Evolutionary conservation across 2,113 vertebrate species (phyloP).

Genomic region (Lagopus muta): DNA sequence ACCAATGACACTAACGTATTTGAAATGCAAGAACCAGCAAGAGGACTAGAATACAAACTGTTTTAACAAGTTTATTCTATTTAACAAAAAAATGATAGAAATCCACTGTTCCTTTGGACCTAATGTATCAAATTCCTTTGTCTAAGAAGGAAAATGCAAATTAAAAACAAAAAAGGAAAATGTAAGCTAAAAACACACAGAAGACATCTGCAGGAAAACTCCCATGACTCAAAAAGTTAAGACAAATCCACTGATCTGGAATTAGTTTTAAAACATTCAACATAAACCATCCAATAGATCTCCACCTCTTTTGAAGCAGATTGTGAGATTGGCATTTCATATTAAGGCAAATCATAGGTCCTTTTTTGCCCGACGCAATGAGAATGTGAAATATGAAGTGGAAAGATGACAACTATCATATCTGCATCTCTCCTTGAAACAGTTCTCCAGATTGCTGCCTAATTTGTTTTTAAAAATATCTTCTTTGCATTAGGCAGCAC

Average conservation of each 20-base stretch:
- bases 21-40: background rate
- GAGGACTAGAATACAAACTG: background rate
- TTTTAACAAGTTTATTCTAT: background rate
- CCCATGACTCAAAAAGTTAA: background rate
- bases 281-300: background rate
- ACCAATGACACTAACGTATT: background rate
- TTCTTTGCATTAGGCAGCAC: too few relatives aligned
- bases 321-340: background rate
- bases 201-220: background rate
- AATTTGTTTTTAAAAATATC: background rate
- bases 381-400: background rate
- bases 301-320: background rate
- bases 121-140: background rate
- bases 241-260: background rate
- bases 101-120: background rate
- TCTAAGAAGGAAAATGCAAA: background rate
- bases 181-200: background rate
- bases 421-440: background rate
- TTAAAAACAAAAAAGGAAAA: background rate
- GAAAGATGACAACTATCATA: background rate
- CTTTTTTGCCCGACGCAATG: background rate
- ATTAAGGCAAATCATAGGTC: background rate
- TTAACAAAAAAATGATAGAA: background rate
- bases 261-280: background rate
- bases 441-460: background rate